Percentiles rank a stretch among this genome's conserved stretches.
phyloP scores from a whole-genome alignment of 2,797 vertebrate genomes.

The Distichodus sexfasciatus region DNA sequence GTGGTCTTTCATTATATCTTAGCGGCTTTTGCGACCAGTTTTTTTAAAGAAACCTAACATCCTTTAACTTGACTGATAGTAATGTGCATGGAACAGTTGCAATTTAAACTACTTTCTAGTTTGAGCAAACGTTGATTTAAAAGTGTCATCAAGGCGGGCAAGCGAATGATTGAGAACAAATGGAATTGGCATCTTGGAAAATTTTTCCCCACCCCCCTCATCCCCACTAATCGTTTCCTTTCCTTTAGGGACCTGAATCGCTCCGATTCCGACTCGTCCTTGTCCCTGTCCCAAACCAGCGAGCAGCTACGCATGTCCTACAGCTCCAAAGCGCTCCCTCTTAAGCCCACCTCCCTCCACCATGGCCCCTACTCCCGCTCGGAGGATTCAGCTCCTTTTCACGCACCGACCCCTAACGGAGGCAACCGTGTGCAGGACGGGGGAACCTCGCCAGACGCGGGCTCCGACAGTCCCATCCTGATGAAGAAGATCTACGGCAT shows the following conservation, averaged over 20 bases:
- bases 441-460: conserved; percentile 62
- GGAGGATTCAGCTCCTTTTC: conserved; percentile 69
- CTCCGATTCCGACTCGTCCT: conserved; percentile 90
- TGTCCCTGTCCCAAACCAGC: conserved; percentile 81
- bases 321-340: conserved; percentile 75
- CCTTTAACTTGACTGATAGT: too few relatives aligned
- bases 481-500: conserved; percentile 81
- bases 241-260: conserved; percentile 87
- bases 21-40: too few relatives aligned
- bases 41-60: too few relatives aligned
- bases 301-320: conserved; percentile 75
- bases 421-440: conserved; percentile 75
- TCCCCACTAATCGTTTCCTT: too few relatives aligned
- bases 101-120: too few relatives aligned
- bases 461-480: conserved; percentile 80
- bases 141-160: neutral
- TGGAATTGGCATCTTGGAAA: neutral
- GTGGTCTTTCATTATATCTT: neutral
- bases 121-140: too few relatives aligned
- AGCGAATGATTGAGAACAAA: neutral
- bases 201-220: neutral
- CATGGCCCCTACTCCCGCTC: conserved; percentile 63
- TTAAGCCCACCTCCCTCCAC: conserved; percentile 79
- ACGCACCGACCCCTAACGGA: conserved; percentile 75
- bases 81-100: too few relatives aligned